Evolutionary conservation across 2,888 invertebrate genomes (phyloP), one percentile per base, ranked within the genome.

Genomic region (Phytoseiulus persimilis): DNA sequence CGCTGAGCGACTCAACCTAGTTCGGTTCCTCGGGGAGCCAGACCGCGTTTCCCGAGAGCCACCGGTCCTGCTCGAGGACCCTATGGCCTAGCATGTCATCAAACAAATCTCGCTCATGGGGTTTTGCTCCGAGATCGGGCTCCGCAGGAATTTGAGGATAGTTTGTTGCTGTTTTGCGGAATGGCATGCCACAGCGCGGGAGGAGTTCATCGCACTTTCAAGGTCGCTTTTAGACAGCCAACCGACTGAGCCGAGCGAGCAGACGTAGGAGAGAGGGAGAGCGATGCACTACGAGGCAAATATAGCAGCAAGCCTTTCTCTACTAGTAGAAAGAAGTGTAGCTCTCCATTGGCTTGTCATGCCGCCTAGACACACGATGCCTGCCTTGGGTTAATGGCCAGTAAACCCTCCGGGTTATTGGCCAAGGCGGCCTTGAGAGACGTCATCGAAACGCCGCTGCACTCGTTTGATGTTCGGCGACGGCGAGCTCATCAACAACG

Each of bases 171-270:
- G 65, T 65, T 65, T 65, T 65, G 65, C 14, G 28, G 18, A 65
- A 28, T 65, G 28, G 14, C 65, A 65, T 65, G 65, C 28, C 65
- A 28, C 65, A 32, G 87, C 87, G 87, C 39, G 39, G 87, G 45
- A 33, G 87, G 87, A 87, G 87, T 87, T 87, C 87, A 87, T 87
- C 87, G 87, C 33, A 87, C 87, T 45, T 45, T 87, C 87, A 87
- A 87, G 87, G 87, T 45, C 87, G 45, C 33, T 23, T 14, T 28
- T 6, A 65, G 65, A 65, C 65, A 14, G 65, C 28, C 65, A 65
- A 14, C 23, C 65, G 28, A 65, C 28, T 14, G 28, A 28, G 28
- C 28, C 65, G 65, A 65, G 65, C 28, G 65, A 65, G 65, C 39
- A 39, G 39, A 39, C 39, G 39, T 9, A 39, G 39, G 39, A 39